Base-by-base conservation (phyloP, 2,113 vertebrate species). In the Noctilio leporinus region DNA sequence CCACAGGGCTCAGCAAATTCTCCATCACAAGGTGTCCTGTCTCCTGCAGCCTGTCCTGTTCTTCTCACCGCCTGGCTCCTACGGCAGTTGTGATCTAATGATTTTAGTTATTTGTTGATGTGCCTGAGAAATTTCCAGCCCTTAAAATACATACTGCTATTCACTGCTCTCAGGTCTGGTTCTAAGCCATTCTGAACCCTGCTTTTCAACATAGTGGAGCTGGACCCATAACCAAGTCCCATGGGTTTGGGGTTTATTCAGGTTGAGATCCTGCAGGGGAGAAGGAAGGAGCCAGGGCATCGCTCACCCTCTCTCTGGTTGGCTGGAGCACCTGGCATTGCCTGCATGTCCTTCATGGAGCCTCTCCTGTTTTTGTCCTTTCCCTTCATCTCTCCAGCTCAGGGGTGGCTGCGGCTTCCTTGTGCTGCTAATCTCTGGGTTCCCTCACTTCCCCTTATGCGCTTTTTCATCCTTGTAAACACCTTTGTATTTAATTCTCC, bases 121-220 rank as follows among this genome's bases (percentile, higher is more conserved):
- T 40, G 43, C 53, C 38, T 9, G 38, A 64, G 59, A 91, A 2
- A 30, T 45, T 14, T 35, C 33, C 9, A 33, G 57, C 28, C 53
- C n/a, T 33, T n/a, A 19, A 0, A 0, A 28, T 26, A 4, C 12
- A 51, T 38, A 62, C 40, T n/a, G 78, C 20, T 14, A 2, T 20
- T 26, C 57, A 28, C 65, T n/a, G 38, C 24, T 69, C 59, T 43
- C 30, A 30, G 53, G 17, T 10, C n/a, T 5, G 10, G 7, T 28
- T 51, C 35, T 10, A 0, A 2, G 47, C 26, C 10, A 0, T 47
- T 49, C 10, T 4, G 40, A 28, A 40, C 12, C n/a, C 33, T 80
- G 20, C n/a, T 33, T 1, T 80, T 16, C 7, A 11, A 7, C 2
- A 7, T 0, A 0, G 9, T 2, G 1, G n/a, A 9, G 35, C 38